A percentile compares a stretch with the other conserved stretches of the same genome.
Evolutionary conservation across 2,888 invertebrate genomes (phyloP).

Genomic region (Leptopilina myrica): DNA sequence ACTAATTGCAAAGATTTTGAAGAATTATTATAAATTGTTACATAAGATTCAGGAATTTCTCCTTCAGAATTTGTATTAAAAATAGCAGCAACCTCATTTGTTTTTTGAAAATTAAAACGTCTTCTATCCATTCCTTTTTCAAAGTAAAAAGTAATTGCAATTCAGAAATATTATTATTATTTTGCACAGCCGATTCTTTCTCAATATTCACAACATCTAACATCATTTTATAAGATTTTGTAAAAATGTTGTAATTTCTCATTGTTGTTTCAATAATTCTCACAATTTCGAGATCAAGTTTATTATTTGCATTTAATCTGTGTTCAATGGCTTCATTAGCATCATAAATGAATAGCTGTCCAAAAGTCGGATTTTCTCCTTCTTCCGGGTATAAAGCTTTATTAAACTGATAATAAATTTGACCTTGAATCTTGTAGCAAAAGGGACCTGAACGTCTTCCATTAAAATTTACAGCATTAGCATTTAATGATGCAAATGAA

Average conservation of each 20-base stretch:
- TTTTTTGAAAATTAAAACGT: too few species aligned
- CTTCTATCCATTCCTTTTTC: too few species aligned
- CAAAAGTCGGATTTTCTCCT: conserved; percentile 44
- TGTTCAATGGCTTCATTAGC: conserved; percentile 46
- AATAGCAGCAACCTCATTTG: too few species aligned
- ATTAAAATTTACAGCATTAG: not conserved
- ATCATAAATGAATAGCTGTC: conserved; percentile 53
- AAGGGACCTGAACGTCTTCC: not conserved
- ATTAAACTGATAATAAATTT: conserved; percentile 26
- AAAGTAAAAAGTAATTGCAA: too few species aligned
- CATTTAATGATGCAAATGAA: not conserved
- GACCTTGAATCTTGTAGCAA: conserved; percentile 10
- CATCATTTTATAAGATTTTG: too few species aligned
- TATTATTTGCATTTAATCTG: conserved; percentile 38
- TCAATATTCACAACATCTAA: too few species aligned
- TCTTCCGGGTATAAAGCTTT: conserved; percentile 33
- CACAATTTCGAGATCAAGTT: conserved; percentile 47
- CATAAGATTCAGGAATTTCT: too few species aligned
- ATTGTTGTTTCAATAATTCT: conserved; percentile 49
- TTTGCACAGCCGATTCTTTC: too few species aligned
- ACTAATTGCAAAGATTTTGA: conserved; percentile 41
- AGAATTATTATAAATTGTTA: too few species aligned
- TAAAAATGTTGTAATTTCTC: conserved; percentile 13
- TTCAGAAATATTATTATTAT: too few species aligned
- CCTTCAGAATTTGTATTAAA: too few species aligned